Conservation (phyloP, 2,888 invertebrate genomes). For the Hydroisotoma schaefferi region DNA sequence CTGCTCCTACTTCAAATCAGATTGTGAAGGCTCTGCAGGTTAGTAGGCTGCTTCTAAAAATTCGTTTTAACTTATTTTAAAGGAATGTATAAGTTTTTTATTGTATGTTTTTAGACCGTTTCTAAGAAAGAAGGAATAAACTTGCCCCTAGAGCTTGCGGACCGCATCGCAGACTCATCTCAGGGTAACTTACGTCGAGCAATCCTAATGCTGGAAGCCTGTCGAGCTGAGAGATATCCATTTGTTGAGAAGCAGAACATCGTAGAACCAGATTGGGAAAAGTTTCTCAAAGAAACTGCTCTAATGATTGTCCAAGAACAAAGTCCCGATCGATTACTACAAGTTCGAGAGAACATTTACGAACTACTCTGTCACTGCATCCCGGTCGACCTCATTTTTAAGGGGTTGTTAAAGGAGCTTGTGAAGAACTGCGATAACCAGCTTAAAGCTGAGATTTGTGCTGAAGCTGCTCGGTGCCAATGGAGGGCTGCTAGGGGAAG, state of each 20-base stretch:
- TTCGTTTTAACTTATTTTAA: too few species aligned
- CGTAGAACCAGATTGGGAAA: constrained; percentile 85
- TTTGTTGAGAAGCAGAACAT: constrained; percentile 45
- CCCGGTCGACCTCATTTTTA: constrained; percentile 76
- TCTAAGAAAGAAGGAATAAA: constrained; percentile 77
- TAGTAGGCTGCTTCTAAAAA: too few species aligned
- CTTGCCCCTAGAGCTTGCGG: constrained; percentile 71
- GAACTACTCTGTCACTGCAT: constrained; percentile 92
- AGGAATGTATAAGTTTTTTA: too few species aligned
- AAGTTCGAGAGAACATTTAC: constrained; percentile 83
- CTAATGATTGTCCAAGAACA: constrained; percentile 81
- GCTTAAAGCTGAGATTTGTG: constrained; percentile 78
- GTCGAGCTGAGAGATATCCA: constrained; percentile 52
- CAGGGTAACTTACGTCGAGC: constrained; percentile 88
- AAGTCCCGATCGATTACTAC: constrained; percentile 74
- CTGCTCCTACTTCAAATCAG: constrained; percentile 77
- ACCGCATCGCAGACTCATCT: constrained; percentile 71
- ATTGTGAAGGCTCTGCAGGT: constrained; percentile 63
- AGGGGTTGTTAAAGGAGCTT: constrained; percentile 75
- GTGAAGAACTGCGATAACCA: constrained; percentile 85
- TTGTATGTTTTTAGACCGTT: constrained; percentile 57
- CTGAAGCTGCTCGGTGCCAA: constrained; percentile 84
- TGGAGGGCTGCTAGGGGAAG: constrained; percentile 87
- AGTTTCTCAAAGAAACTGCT: constrained; percentile 81
- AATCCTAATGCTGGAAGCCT: constrained; percentile 87